Percentiles rank a stretch among this genome's conserved stretches.
These are phyloP conservation scores for Xylota segnis DNA, from an alignment of 2,888 invertebrate species.

Conservation along the genomic window DNA sequence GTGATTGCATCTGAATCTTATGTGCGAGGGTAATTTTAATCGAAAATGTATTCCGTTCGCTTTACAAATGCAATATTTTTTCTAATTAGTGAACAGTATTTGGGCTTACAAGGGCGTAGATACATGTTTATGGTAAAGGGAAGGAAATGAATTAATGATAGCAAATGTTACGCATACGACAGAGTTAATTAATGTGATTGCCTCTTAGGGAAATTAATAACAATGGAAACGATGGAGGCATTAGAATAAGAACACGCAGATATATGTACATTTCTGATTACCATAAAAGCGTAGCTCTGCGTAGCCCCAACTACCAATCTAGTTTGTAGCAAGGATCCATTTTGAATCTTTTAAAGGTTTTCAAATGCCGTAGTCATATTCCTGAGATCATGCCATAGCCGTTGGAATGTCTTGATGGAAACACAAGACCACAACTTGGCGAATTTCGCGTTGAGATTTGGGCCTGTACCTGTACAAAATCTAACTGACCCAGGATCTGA, in stretches of 20 bases:
- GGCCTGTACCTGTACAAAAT: too few species aligned
- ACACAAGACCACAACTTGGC: too few species aligned
- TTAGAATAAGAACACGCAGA: neutral
- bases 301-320: too few species aligned
- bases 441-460: too few species aligned
- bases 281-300: neutral
- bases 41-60: neutral
- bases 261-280: neutral
- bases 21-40: constrained; percentile 18
- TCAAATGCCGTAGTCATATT: too few species aligned
- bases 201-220: neutral
- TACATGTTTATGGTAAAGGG: neutral
- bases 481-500: too few species aligned
- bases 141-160: constrained; percentile 3
- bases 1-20: constrained; percentile 4
- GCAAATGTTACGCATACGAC: constrained; percentile 14
- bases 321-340: too few species aligned
- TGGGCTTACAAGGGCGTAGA: neutral
- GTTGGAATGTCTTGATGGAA: too few species aligned
- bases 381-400: too few species aligned
- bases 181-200: constrained; percentile 13
- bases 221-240: neutral
- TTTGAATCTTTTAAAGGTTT: too few species aligned
- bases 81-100: constrained; percentile 22
- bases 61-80: neutral